Percentiles rank a stretch among this genome's conserved stretches.
Evolutionary conservation across 2,888 invertebrate genomes (phyloP).

Genomic region (Diarsia brunnea): DNA sequence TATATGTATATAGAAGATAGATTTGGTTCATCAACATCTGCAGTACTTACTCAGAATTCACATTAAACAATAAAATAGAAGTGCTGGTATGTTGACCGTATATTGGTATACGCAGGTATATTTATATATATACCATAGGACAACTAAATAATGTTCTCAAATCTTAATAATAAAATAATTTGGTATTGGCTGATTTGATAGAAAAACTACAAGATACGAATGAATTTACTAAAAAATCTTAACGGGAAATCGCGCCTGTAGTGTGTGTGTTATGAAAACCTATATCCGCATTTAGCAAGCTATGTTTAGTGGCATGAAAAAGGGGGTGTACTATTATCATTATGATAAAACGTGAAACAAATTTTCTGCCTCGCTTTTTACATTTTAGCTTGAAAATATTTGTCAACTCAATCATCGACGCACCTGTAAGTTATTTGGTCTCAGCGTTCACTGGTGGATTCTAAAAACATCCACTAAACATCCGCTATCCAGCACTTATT

Average conservation of each 20-base stretch:
- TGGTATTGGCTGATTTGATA: no score
- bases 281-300: not conserved
- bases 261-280: not conserved
- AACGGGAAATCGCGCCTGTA: not conserved
- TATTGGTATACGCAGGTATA: no score
- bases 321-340: not conserved
- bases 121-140: no score
- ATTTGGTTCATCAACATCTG: no score
- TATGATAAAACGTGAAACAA: not conserved
- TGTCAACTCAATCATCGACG: conserved; percentile 4
- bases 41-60: no score
- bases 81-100: no score
- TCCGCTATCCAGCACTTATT: not conserved
- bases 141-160: no score
- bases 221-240: not conserved
- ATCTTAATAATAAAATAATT: no score
- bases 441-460: conserved; percentile 1
- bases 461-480: conserved; percentile 25
- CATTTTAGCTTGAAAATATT: not conserved
- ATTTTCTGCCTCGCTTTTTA: not conserved
- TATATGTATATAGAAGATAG: no score
- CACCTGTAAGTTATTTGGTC: conserved; percentile 19
- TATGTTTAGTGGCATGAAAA: not conserved
- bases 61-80: no score
- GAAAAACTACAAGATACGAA: not conserved